Conservation (phyloP, 2,113 vertebrate species). For the Paratilapia polleni region DNA sequence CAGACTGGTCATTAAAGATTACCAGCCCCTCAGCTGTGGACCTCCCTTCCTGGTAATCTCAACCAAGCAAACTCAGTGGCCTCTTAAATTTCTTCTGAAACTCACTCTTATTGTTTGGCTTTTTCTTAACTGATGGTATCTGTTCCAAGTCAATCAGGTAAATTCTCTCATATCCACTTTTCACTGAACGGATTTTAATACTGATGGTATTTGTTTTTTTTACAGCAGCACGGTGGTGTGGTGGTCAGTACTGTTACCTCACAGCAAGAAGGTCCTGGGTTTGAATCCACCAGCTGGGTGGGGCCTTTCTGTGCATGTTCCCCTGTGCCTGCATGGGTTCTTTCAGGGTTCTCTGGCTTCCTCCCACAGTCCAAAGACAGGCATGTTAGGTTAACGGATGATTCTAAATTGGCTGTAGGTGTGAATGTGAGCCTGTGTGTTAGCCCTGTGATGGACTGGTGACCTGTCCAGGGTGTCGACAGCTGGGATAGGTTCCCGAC, state of each 20-base stretch:
- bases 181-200: too few relatives aligned
- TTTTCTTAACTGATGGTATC: not conserved
- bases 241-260: not conserved
- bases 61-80: not conserved
- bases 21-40: not conserved
- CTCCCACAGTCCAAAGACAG: too few relatives aligned
- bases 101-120: too few relatives aligned
- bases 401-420: too few relatives aligned
- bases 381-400: not conserved
- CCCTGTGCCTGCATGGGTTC: too few relatives aligned
- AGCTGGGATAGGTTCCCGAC: not conserved
- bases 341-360: too few relatives aligned
- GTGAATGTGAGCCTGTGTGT: not conserved
- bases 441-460: not conserved
- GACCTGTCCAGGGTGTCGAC: not conserved
- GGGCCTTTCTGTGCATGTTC: not conserved
- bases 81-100: not conserved
- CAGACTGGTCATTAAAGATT: not conserved
- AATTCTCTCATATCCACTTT: not conserved
- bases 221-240: not conserved
- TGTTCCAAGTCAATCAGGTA: not conserved
- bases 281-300: fast-evolving
- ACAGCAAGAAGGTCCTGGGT: not conserved
- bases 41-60: not conserved
- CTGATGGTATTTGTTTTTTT: not conserved